These are phyloP conservation scores for Gallinago solitaria DNA, from an alignment of 2,797 vertebrate species.

Conservation along the genomic window DNA sequence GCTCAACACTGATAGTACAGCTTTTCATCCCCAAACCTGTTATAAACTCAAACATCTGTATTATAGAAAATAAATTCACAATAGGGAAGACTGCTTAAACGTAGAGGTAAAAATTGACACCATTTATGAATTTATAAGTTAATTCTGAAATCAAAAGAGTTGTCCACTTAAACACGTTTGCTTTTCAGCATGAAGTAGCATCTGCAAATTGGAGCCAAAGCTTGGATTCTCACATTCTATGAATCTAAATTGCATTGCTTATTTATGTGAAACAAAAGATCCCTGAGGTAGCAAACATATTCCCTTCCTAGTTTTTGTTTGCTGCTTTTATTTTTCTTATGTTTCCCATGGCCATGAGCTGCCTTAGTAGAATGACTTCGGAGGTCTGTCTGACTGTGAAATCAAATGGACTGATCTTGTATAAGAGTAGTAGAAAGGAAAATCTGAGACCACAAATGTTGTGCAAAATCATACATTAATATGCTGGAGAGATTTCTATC, in stretches of 20 bases:
- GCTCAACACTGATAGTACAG: not conserved
- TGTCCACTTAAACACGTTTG: not conserved
- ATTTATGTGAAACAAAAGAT: not conserved
- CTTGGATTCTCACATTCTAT: not conserved
- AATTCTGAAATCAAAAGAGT: not conserved
- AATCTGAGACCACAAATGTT: not conserved
- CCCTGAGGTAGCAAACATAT: not conserved
- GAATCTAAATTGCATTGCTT: not conserved
- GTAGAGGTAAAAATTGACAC: not conserved
- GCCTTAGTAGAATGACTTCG: not conserved
- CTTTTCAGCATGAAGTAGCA: not conserved
- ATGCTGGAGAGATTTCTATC: not conserved
- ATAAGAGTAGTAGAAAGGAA: not conserved
- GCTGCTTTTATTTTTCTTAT: not conserved
- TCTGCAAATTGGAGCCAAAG: not conserved
- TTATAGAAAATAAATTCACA: not conserved
- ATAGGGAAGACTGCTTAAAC: not conserved
- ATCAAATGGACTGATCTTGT: not conserved
- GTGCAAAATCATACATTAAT: not conserved
- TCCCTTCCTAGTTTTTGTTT: not conserved
- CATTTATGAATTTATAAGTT: not conserved
- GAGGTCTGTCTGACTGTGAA: not conserved
- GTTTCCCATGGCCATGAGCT: not conserved
- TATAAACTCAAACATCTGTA: not conserved
- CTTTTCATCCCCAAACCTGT: not conserved